Base-by-base conservation (phyloP, 2,113 vertebrate genomes). In the Lamprologus sp. region DNA sequence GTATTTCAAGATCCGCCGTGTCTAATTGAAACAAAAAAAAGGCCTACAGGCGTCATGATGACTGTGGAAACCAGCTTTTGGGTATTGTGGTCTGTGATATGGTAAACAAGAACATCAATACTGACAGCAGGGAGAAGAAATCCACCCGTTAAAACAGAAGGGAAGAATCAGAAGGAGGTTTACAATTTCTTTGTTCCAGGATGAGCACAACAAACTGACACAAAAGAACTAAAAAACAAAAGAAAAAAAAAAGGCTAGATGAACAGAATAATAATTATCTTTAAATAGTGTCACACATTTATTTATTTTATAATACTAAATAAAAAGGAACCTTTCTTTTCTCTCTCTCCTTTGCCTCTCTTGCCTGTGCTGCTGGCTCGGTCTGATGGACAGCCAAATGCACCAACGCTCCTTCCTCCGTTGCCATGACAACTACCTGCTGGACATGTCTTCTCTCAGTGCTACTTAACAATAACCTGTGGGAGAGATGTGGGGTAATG, bases 281-380 rank as follows among this genome's bases (percentile, higher is more conserved):
- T 97, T 97, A 97, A 97, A 97, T 97, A 97, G 96, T 96, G 96
- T 97, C 97, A 97, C 96, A 97, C 97, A 89, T 95, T 94, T 94
- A 90, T 96, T 96, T 96, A 94, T 97, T 96, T 95, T 95, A 97
- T 97, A 97, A 97, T 96, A 96, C 96, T 96, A 97, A 97, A 89
- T 85, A 95, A 94, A 96, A 96, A 96, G 95, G 94, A 97, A 96
- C 92, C 94, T 90, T 96, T 94, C 94, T 92, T 87, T 49, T 17
- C 70, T 49, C 40, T 49, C 60, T 51, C 51, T 83, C 58, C 90
- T 92, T 93, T 91, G 84, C 86, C 84, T 91, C 88, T 75, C 88
- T 90, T 82, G 87, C 75, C 80, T 63, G 89, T 90, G 88, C 86
- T 58, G 87, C 91, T 84, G 92, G 90, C 87, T 92, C 68, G 73